Base-by-base conservation (phyloP, 64 coral and sea anemone species). In the Porites australiensis region DNA sequence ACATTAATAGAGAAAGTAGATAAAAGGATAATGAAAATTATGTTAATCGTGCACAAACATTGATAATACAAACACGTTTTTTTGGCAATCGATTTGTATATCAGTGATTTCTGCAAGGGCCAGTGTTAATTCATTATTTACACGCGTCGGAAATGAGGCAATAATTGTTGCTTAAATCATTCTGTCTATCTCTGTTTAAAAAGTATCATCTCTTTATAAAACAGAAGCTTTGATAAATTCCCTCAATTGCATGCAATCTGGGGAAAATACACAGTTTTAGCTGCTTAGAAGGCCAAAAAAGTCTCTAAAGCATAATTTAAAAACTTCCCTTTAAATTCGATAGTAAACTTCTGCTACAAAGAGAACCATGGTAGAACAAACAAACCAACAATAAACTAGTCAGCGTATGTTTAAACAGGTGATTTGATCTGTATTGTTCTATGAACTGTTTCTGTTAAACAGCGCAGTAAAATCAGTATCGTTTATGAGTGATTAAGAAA, bases 21-120 rank as follows among this genome's bases (percentile, higher is more conserved):
- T 79, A 21, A 79, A 23, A 9, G 20, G 14, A 60, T 5, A 61
- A 80, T 44, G 37, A 43, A 11, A 37, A 60, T 80, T 60, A 61
- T 62, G 75, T 45, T 80, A 80, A 80, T 59, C 18, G 21, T 6
- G 77, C 59, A 14, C 50, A 80, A 80, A 80, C 21, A 61, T 62
- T 80, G 57, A 61, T 61, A 22, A 13, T 22, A 16, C 21, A 22
- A 78, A 58, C 75, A 54, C 50, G 8, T 54, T 12, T 22, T 77
- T 78, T 78, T 64, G 14, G 50, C 51, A 9, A 54, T 18, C 54
- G 47, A 53, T 77, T 74, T 77, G 45, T 54, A 6, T 49, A 11
- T 49, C 13, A 13, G 12, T 37, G 27, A 5, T 44, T 76, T 76
- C 37, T 5, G 7, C 8, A 50, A 10, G 75, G 19, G 50, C 3